phyloP scores from a whole-genome alignment of 2,113 vertebrate genomes.

The Upupa epops region DNA sequence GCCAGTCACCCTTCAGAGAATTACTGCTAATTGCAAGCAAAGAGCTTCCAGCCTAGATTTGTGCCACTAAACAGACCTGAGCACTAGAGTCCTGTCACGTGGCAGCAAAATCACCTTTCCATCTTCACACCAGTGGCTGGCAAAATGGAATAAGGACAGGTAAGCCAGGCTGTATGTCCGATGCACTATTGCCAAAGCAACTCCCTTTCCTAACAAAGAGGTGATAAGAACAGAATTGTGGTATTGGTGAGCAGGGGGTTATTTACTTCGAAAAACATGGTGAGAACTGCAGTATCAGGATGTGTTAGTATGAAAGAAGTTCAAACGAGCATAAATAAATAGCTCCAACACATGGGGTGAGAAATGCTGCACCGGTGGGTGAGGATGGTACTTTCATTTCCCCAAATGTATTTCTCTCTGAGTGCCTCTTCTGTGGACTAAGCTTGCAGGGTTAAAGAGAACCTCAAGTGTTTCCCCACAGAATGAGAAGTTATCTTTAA shows the following conservation, averaged over 20 bases:
- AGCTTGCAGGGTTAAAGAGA: background rate
- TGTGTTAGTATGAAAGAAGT: background rate
- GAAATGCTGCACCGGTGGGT: background rate
- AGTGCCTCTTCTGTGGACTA: background rate
- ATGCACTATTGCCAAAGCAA: background rate
- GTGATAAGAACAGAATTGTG: background rate
- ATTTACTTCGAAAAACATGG: background rate
- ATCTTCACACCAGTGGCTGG: background rate
- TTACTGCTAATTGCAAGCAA: background rate
- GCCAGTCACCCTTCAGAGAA: background rate
- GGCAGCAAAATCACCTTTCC: background rate
- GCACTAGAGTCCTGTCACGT: background rate
- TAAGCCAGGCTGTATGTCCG: background rate
- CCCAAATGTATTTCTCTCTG: too few relatives aligned
- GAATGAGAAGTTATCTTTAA: background rate
- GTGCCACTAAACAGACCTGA: background rate
- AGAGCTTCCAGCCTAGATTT: background rate
- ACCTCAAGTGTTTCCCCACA: accelerated
- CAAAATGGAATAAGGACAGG: background rate
- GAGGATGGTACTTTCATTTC: background rate
- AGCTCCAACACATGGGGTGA: background rate
- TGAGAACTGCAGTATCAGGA: background rate
- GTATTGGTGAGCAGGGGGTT: background rate
- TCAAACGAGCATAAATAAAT: background rate
- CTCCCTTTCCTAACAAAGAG: background rate